These are phyloP conservation scores for Drosophila punjabiensis DNA, from an alignment of 1,140 invertebrate species.

Conservation along the genomic window DNA sequence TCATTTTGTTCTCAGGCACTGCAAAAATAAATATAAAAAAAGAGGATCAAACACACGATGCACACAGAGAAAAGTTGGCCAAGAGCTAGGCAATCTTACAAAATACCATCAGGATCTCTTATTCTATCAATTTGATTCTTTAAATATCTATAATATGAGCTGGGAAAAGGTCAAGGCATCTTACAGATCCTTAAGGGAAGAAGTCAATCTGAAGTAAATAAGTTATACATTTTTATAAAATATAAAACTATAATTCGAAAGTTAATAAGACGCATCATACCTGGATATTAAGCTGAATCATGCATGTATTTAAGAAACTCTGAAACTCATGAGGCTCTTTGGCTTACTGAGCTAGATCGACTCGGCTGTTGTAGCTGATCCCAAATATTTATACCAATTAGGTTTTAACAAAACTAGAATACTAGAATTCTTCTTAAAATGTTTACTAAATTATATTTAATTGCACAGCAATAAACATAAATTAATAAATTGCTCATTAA, in stretches of 20 bases:
- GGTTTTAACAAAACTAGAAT: no score
- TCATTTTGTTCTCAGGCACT: conserved; percentile 33
- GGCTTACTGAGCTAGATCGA: no score
- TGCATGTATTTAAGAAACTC: no score
- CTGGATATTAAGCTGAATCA: not conserved
- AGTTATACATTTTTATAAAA: not conserved
- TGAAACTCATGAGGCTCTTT: no score
- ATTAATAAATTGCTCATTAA: not conserved
- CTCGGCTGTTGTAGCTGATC: no score
- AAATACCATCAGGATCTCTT: not conserved
- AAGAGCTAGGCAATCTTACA: no score
- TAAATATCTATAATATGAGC: not conserved
- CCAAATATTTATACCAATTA: no score
- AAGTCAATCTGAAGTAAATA: not conserved
- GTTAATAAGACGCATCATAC: not conserved
- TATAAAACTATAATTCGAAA: not conserved
- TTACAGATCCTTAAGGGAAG: not conserved
- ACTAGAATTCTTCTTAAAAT: no score
- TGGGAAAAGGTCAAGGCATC: not conserved
- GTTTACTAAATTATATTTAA: not conserved
- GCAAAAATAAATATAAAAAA: conserved; percentile 5
- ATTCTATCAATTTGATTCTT: no score
- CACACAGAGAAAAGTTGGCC: not conserved
- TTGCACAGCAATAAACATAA: not conserved
- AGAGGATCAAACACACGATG: not conserved